These are phyloP conservation scores for Conger conger DNA, from an alignment of 2,113 vertebrate species.

Conservation along the genomic window DNA sequence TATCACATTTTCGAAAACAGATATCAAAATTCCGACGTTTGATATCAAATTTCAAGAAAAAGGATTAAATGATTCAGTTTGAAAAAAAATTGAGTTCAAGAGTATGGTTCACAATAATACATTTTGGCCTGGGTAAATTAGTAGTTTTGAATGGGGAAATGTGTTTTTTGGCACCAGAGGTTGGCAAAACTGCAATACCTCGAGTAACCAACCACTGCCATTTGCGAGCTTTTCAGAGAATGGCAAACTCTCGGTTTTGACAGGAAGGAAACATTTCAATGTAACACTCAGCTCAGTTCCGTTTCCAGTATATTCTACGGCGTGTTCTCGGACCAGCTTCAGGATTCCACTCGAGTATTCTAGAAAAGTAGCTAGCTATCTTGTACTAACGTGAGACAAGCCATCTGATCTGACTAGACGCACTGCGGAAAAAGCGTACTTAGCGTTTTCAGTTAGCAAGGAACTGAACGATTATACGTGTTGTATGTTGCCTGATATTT, in stretches of 20 bases:
- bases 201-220: too few species aligned
- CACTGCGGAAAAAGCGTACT: neutral
- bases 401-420: neutral
- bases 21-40: too few species aligned
- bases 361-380: neutral
- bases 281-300: conserved; percentile 13
- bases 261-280: neutral
- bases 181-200: too few species aligned
- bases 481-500: neutral
- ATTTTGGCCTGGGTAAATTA: too few species aligned
- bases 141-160: too few species aligned
- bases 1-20: too few species aligned
- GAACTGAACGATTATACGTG: neutral
- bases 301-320: conserved; percentile 20
- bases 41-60: too few species aligned
- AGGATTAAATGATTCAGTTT: too few species aligned
- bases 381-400: neutral
- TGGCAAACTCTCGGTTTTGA: too few species aligned
- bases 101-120: too few species aligned
- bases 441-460: neutral
- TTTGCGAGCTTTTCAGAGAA: neutral
- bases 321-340: neutral
- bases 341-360: neutral
- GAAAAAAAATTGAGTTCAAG: too few species aligned
- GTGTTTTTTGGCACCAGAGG: too few species aligned